Evolutionary conservation across 35 echinoderm and acorn worm species (phyloP), one percentile per base, ranked within the genome.

Genomic region (Patiria miniata): DNA sequence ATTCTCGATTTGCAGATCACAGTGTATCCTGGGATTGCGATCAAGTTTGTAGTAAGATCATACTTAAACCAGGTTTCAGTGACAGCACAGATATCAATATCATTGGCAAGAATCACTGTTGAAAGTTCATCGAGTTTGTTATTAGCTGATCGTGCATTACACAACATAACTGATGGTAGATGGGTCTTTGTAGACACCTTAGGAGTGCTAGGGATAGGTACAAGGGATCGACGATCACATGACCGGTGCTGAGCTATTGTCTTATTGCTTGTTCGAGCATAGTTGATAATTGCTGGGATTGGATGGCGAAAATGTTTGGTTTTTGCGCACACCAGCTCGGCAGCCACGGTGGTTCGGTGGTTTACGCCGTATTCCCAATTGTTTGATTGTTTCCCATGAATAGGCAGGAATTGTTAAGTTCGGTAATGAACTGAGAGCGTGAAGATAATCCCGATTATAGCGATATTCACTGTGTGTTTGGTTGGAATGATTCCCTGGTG

Each of bases 121-220:
- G 7, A 82, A n/a, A 82, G 23, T 33, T 82, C 50, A 51, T 82
- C 50, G 53, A 82, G 53, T n/a, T 82, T 82, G 51, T 82, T 82
- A 50, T 82, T 82, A n/a, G 42, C 37, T 2, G 80, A 82, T n/a
- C 80, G 10, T 23, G 40, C 1, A 51, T 82, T 82, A n/a, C 80
- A 52, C 17, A 82, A 38, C 6, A 1, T 77, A 47, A 82, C 39
- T 50, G 39, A 82, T 12, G 80, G 80, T 82, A 51, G 40, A 51
- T 51, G 12, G 40, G 39, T 9, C 19, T 82, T 51, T 21, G 42
- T 18, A 30, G 39, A 15, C 30, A 18, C 21, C 21, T 39, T 56
- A n/a, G 14, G 14, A 56, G 53, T 56, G 14, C 53, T 56, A 56
- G 0, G 53, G n/a, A 56, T n/a, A 56, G 14, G 14, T n/a, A n/a